phyloP scores from a whole-genome alignment of 2,797 vertebrate species.

The Hippopotamyrus pictus region DNA sequence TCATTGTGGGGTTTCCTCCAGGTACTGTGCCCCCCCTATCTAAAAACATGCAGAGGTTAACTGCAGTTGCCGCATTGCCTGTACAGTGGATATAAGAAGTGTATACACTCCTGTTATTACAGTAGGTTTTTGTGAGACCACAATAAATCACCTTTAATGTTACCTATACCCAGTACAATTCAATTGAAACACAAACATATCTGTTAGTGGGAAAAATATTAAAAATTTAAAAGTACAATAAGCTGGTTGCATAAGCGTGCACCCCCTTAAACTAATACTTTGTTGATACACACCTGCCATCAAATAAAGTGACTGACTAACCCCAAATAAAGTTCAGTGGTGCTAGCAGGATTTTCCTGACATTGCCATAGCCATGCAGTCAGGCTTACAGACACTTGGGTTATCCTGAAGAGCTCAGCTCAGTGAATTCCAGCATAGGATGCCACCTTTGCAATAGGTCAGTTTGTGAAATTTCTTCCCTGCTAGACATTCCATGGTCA shows the following conservation, averaged over 20 bases:
- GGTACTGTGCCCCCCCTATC: too few relatives aligned
- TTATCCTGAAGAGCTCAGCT: background rate
- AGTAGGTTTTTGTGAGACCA: background rate
- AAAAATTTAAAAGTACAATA: background rate
- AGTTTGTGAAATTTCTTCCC: background rate
- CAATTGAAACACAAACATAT: too few relatives aligned
- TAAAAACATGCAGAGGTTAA: background rate
- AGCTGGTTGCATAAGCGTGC: background rate
- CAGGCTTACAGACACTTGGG: background rate
- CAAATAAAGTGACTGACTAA: background rate
- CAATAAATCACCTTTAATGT: background rate
- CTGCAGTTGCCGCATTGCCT: background rate
- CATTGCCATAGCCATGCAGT: background rate
- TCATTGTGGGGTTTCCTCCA: background rate
- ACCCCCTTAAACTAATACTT: background rate
- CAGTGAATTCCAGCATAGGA: background rate
- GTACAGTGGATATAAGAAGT: background rate
- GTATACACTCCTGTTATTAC: background rate
- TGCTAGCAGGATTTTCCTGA: background rate
- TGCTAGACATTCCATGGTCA: background rate
- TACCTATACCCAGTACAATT: too few relatives aligned
- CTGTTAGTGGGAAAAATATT: too few relatives aligned
- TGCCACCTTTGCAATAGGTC: background rate
- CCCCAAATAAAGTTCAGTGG: background rate
- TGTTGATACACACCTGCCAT: background rate